phyloP scores from a whole-genome alignment of 2,888 invertebrate genomes.

The Lochmaea capreae region DNA sequence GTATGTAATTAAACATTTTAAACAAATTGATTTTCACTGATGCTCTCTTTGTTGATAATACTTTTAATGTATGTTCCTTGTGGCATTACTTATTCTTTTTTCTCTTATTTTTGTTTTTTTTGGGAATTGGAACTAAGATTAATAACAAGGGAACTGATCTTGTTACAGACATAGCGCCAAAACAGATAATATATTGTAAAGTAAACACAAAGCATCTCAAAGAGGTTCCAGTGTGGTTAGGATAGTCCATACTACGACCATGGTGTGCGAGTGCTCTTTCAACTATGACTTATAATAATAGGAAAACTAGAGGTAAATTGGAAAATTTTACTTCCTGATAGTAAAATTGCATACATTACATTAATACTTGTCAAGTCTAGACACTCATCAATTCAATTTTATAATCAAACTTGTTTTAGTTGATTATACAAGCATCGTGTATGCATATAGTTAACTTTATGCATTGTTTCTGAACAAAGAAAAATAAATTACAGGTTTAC shows the following conservation, averaged over 20 bases:
- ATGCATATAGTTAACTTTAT: background rate
- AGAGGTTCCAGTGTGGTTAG: too few species aligned
- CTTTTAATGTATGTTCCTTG: too few species aligned
- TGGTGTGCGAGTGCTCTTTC: background rate
- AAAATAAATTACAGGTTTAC: background rate
- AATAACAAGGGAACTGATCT: too few species aligned
- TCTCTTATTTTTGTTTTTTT: too few species aligned
- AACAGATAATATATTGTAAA: too few species aligned
- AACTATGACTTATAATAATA: background rate
- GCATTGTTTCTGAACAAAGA: background rate
- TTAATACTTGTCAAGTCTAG: constrained; percentile 2
- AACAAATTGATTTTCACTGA: too few species aligned
- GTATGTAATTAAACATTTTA: too few species aligned
- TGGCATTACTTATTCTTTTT: too few species aligned
- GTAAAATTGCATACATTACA: background rate
- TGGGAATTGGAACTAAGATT: too few species aligned
- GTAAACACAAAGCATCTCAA: too few species aligned
- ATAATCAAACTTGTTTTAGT: background rate
- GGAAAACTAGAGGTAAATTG: background rate
- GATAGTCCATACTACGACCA: background rate
- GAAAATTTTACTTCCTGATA: background rate
- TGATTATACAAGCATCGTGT: background rate
- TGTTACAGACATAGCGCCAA: background rate
- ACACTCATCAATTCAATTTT: background rate
- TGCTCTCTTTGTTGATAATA: too few species aligned